Conservation (phyloP, 2,797 vertebrate species). For the Syngnathus rostellatus region DNA sequence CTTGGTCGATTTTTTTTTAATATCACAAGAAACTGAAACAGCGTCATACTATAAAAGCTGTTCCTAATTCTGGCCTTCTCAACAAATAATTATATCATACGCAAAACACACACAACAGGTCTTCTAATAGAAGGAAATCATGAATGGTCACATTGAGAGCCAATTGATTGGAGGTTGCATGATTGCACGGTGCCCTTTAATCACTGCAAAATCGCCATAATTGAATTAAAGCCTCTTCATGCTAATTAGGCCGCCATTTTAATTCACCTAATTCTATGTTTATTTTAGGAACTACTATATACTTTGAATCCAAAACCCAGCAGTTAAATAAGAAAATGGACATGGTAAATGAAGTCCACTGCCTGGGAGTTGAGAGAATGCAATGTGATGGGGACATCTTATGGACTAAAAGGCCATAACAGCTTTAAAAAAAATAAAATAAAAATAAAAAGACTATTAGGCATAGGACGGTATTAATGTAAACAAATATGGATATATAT, state of each 20-base stretch:
- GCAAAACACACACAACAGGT: neutral
- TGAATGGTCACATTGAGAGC: neutral
- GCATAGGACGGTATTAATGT: neutral
- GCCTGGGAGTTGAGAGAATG: neutral
- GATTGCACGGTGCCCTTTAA: constrained; percentile 8
- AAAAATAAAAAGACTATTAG: neutral
- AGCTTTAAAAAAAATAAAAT: neutral
- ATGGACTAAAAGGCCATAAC: constrained; percentile 30
- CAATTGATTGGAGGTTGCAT: neutral
- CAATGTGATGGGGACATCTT: constrained; percentile 39
- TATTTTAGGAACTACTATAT: neutral
- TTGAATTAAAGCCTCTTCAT: constrained; percentile 6
- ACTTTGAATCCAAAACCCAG: neutral
- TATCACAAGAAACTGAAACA: too few relatives aligned
- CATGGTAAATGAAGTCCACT: neutral
- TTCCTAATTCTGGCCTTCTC: neutral
- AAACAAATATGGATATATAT: neutral
- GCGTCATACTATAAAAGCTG: too few relatives aligned
- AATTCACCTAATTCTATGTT: neutral
- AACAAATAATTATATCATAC: neutral
- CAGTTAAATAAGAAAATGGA: too few relatives aligned
- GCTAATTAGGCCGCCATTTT: constrained; percentile 1
- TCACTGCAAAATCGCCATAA: neutral
- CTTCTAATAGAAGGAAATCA: neutral
- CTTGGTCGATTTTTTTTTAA: too few relatives aligned